Conservation (phyloP, 1,140 invertebrate species). For the Calliphora vicina region DNA sequence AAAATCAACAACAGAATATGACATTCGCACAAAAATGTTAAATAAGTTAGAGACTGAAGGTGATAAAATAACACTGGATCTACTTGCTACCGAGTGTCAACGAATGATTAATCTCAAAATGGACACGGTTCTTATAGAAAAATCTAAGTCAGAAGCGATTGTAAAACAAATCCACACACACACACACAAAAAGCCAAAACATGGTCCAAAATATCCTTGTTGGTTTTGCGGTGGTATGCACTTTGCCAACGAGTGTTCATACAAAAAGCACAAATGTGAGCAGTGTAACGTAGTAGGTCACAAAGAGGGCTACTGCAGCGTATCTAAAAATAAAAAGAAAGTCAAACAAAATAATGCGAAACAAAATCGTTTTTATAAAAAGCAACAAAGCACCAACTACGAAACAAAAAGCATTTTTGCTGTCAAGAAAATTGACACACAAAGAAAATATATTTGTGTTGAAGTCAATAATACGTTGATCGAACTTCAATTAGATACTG, state of each 20-base stretch:
- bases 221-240: background rate
- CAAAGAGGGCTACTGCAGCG: no score
- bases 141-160: background rate
- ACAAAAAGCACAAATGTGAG: no score
- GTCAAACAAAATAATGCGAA: no score
- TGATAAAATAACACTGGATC: background rate
- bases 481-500: background rate
- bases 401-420: background rate
- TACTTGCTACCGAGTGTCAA: constrained; percentile 14
- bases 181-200: background rate
- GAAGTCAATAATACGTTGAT: background rate
- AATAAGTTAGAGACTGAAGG: constrained; percentile 24
- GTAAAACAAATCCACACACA: background rate
- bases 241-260: background rate
- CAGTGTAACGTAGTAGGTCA: no score
- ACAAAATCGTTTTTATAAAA: no score
- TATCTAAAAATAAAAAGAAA: no score
- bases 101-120: constrained; percentile 15
- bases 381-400: background rate
- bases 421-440: background rate
- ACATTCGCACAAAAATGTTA: constrained; percentile 28
- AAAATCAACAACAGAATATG: constrained; percentile 7
- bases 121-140: constrained; percentile 24
- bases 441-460: background rate
- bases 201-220: background rate